Base-by-base conservation (phyloP, 2,113 vertebrate genomes). In the Coptodon bakossiorum region DNA sequence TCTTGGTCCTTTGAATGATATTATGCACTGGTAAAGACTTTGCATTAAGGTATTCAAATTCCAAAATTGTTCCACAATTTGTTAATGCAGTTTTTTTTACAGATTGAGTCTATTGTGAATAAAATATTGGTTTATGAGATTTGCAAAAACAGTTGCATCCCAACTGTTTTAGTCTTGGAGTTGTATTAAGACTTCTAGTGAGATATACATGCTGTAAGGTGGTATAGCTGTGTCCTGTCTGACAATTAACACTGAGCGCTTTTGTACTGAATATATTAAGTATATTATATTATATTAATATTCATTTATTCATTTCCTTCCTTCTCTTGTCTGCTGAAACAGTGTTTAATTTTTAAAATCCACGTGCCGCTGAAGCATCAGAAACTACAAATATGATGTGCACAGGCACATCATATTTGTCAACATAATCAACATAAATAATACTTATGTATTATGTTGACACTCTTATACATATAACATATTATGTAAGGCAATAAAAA, bases 171-270 rank as follows among this genome's bases (percentile, higher is more conserved):
- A 45, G 40, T 45, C 40, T 48, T 71, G 13, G n/a, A 9, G 5
- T 0, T 10, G 7, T 71, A 36, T 48, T 19, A 38, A 52, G 6
- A 1, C 63, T 50, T n/a, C 6, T 61, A 36, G 5, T 29, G 27
- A 40, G 45, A 34, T 8, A 88, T 17, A 29, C 5, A 7, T 14
- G 9, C 40, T 66, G 6, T 17, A 57, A 56, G 34, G 24, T 29
- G 8, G 40, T 19, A 2, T 7, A 11, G 14, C 4, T 29, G 40
- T 17, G 13, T 45, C 22, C 8, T 27, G 22, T 27, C 48, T 76
- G 9, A 27, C 24, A 78, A 31, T 29, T 29, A 78, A 29, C 40
- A 76, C 9, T 29, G 4, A 17, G 71, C 0, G 2, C 71, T 50
- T 76, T 76, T 31, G 24, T 19, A 76, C 43, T 50, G 6, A 63